Percentiles rank a stretch among this genome's conserved stretches.
Conservation (phyloP, 2,113 vertebrate species). For the Pangasianodon gigas region DNA sequence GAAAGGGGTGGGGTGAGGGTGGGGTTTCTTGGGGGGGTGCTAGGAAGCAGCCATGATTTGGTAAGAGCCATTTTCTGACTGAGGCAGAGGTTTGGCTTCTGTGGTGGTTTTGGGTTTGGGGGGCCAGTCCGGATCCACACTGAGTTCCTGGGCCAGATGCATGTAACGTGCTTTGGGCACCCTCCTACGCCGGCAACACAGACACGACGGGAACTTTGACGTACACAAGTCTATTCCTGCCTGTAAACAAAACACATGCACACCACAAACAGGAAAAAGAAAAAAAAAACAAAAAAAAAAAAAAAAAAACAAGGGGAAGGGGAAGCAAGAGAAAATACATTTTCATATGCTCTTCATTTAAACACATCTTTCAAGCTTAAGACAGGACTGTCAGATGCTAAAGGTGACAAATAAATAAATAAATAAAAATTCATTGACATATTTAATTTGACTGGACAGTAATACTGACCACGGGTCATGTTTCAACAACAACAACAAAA, state of each 20-base stretch:
- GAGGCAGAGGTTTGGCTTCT: constrained; percentile 80
- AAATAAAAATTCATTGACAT: neutral
- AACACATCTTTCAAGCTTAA: neutral
- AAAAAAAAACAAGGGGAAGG: neutral
- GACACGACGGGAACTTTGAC: constrained; percentile 72
- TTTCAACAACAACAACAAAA: neutral
- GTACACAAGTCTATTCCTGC: constrained; percentile 72
- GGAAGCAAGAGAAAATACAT: constrained; percentile 4
- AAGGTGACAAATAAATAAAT: neutral
- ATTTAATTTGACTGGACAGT: neutral
- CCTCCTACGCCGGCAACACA: constrained; percentile 75
- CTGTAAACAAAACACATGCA: constrained; percentile 67
- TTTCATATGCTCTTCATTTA: constrained; percentile 13
- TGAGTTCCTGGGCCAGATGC: constrained; percentile 93
- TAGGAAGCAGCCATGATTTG: constrained; percentile 82
- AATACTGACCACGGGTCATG: neutral
- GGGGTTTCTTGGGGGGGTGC: constrained; percentile 50
- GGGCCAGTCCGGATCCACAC: constrained; percentile 94
- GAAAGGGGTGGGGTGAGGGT: neutral
- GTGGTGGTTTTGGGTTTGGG: constrained; percentile 94
- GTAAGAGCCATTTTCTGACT: constrained; percentile 81
- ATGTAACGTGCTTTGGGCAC: constrained; percentile 91
- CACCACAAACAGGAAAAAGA: neutral
- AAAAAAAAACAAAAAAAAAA: neutral
- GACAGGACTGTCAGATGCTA: neutral